Percentiles rank a stretch among this genome's conserved stretches.
Evolutionary conservation across 1,140 invertebrate genomes (phyloP).

Genomic region (Drosophila tsacasi): DNA sequence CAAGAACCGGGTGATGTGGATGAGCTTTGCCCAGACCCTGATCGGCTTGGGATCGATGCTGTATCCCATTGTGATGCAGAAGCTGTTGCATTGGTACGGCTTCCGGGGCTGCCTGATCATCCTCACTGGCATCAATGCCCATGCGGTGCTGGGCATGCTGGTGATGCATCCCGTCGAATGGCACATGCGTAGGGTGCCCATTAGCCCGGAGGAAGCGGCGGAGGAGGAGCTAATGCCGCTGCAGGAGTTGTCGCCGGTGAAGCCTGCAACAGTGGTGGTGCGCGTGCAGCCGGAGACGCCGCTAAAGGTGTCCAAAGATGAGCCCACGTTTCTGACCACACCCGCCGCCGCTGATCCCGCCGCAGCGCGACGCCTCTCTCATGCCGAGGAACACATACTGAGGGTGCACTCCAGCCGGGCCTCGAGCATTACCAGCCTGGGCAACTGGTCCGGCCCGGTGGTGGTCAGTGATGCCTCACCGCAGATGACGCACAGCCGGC

Average conservation of each 20-base stretch:
- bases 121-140: constrained; percentile 87
- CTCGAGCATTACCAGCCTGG: constrained; percentile 83
- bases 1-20: constrained; percentile 87
- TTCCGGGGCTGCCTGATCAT: constrained; percentile 88
- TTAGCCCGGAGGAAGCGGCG: constrained; percentile 53
- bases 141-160: constrained; percentile 88
- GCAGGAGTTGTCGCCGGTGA: constrained; percentile 1
- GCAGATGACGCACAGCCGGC: constrained; percentile 72
- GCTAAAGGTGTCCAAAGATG: constrained; percentile 16
- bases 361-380: constrained; percentile 47
- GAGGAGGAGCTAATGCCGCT: constrained; percentile 29
- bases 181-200: constrained; percentile 87
- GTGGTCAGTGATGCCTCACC: constrained; percentile 79
- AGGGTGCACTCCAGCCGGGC: constrained; percentile 58
- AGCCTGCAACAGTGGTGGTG: constrained; percentile 33
- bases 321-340: constrained; percentile 23
- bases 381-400: constrained; percentile 57
- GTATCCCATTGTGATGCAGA: constrained; percentile 86
- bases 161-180: constrained; percentile 89
- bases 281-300: constrained; percentile 66
- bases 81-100: constrained; percentile 86
- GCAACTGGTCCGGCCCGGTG: constrained; percentile 84
- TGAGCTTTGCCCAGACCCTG: constrained; percentile 87
- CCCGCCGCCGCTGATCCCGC: background rate
- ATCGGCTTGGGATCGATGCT: constrained; percentile 87